Conservation (phyloP, 2,888 invertebrate genomes). For the Ornithoptera priamus region DNA sequence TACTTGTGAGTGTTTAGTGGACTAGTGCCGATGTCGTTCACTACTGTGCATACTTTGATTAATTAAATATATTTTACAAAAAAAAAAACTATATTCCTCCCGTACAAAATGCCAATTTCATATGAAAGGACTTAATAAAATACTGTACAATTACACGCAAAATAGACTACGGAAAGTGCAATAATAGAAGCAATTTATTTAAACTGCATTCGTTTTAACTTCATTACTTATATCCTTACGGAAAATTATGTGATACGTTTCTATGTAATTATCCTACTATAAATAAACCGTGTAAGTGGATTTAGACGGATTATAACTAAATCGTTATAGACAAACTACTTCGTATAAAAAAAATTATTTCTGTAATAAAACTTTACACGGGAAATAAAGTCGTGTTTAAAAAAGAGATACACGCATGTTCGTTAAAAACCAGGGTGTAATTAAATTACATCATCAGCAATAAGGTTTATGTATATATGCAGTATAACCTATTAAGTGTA, state of each 20-base stretch:
- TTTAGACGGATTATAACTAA: not conserved
- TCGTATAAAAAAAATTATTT: not conserved
- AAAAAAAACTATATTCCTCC: too few species aligned
- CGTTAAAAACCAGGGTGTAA: not conserved
- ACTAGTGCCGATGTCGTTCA: too few species aligned
- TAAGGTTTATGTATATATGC: constrained; percentile 4
- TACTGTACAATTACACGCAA: not conserved
- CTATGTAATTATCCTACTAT: not conserved
- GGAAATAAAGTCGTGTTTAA: not conserved
- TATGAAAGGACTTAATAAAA: not conserved
- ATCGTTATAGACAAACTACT: not conserved
- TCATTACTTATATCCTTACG: not conserved
- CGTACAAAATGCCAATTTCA: too few species aligned
- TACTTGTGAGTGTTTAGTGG: too few species aligned
- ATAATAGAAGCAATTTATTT: constrained; percentile 6
- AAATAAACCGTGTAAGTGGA: not conserved
- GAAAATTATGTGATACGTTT: not conserved
- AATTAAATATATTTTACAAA: too few species aligned
- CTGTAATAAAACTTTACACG: not conserved
- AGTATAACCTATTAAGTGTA: constrained; percentile 4
- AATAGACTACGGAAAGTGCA: not conserved
- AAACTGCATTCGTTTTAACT: not conserved
- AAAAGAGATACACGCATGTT: not conserved
- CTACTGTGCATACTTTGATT: too few species aligned
- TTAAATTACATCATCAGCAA: constrained; percentile 7